These are phyloP conservation scores for Barbus barbus DNA, from an alignment of 2,113 vertebrate genomes.

Conservation along the genomic window DNA sequence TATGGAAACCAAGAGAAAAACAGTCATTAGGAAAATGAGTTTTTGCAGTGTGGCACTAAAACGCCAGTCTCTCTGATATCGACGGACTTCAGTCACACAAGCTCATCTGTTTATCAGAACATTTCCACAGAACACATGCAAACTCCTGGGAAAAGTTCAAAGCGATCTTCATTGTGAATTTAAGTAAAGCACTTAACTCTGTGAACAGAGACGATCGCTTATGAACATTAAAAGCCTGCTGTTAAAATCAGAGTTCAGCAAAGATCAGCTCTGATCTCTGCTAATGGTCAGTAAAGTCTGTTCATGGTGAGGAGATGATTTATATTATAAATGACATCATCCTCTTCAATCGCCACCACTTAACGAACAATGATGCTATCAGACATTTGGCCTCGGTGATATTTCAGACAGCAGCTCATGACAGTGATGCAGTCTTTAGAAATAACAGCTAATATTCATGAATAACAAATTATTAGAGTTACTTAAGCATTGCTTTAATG, in stretches of 20 bases:
- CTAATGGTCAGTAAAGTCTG: conserved; percentile 22
- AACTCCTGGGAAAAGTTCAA: not conserved
- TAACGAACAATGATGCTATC: not conserved
- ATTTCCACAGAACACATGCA: not conserved
- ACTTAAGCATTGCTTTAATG: not conserved
- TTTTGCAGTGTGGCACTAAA: too few relatives aligned
- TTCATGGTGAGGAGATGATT: not conserved
- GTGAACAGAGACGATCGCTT: not conserved
- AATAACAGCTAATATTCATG: not conserved
- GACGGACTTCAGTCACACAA: not conserved
- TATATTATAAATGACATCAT: conserved; percentile 9
- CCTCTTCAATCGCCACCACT: not conserved
- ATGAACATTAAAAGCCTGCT: not conserved
- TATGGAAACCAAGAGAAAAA: too few relatives aligned
- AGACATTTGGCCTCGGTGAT: not conserved
- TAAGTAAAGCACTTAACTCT: not conserved
- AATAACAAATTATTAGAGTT: not conserved
- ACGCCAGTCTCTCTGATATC: not conserved
- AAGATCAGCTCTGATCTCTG: conserved; percentile 12
- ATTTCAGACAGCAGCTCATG: not conserved
- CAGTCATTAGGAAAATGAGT: too few relatives aligned
- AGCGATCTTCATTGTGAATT: not conserved
- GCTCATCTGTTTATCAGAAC: not conserved
- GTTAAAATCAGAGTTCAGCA: conserved; percentile 12
- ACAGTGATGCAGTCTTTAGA: not conserved